These are phyloP conservation scores for Cynocephalus volans DNA, from an alignment of 2,113 vertebrate genomes.

Conservation along the genomic window DNA sequence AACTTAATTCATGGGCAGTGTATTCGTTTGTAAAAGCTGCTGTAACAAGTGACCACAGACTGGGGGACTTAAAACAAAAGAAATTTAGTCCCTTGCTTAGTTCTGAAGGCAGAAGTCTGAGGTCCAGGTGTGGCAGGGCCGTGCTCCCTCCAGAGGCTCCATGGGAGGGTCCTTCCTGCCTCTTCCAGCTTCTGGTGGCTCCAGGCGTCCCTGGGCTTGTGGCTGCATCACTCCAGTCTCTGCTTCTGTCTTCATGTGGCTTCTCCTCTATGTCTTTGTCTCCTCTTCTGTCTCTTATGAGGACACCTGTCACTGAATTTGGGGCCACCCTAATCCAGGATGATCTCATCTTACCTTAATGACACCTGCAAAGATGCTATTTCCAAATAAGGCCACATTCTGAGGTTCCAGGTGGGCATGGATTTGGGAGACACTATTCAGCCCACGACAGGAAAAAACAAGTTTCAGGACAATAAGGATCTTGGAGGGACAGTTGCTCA, in stretches of 20 bases:
- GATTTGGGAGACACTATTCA: no score
- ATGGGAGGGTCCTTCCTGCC: accelerated
- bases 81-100: accelerated
- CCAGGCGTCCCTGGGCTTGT: accelerated
- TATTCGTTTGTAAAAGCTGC: accelerated
- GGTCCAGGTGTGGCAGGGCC: accelerated
- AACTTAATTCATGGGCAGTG: accelerated
- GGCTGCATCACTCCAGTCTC: accelerated
- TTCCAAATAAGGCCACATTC: not conserved
- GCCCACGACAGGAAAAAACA: not conserved
- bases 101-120: no score
- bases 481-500: not conserved
- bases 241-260: accelerated
- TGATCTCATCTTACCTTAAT: not conserved
- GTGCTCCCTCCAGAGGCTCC: accelerated
- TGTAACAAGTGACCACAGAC: accelerated
- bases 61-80: accelerated
- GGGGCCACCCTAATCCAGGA: accelerated
- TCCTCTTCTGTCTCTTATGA: accelerated
- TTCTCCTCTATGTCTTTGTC: accelerated
- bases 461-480: accelerated
- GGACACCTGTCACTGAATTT: accelerated
- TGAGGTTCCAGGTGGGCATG: not conserved
- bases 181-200: not conserved
- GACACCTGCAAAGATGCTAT: not conserved